Percentiles rank a stretch among this genome's conserved stretches.
Evolutionary conservation across 2,888 invertebrate genomes (phyloP).

Genomic region (Monopis laevigella): DNA sequence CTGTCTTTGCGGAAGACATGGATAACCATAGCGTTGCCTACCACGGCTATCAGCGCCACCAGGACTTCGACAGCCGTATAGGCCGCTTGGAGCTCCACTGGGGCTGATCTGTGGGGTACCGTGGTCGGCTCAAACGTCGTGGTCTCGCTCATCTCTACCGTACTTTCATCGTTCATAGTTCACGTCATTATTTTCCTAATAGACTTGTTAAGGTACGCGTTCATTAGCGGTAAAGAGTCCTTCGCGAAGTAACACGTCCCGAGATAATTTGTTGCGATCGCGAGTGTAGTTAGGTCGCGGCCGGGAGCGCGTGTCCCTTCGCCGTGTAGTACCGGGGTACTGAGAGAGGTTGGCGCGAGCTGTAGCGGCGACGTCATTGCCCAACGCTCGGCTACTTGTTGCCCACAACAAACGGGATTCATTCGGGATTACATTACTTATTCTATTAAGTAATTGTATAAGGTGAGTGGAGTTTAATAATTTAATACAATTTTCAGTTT

Average conservation of each 20-base stretch:
- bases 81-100: slow-evolving; percentile 73
- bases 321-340: slow-evolving; percentile 12
- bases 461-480: too few species aligned
- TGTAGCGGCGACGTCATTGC: slow-evolving; percentile 3
- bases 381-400: too few species aligned
- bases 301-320: slow-evolving; percentile 13
- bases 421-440: too few species aligned
- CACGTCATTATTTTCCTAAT: too few species aligned
- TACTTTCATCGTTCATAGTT: too few species aligned
- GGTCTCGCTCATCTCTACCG: slow-evolving; percentile 27
- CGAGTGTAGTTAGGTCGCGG: slow-evolving; percentile 7
- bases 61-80: slow-evolving; percentile 84
- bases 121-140: slow-evolving; percentile 31
- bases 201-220: too few species aligned
- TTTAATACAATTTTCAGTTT: too few species aligned
- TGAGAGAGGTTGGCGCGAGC: slow-evolving; percentile 13
- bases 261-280: slow-evolving; percentile 5
- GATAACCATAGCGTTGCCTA: slow-evolving; percentile 89
- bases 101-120: slow-evolving; percentile 51
- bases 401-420: too few species aligned
- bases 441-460: too few species aligned
- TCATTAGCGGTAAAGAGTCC: slow-evolving; percentile 4
- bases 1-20: slow-evolving; percentile 84
- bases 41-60: slow-evolving; percentile 82
- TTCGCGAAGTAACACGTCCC: neutral